A percentile compares a stretch with the other conserved stretches of the same genome.
Evolutionary conservation across 1,140 invertebrate species (phyloP).

Genomic region (Drosophila kurseongensis): DNA sequence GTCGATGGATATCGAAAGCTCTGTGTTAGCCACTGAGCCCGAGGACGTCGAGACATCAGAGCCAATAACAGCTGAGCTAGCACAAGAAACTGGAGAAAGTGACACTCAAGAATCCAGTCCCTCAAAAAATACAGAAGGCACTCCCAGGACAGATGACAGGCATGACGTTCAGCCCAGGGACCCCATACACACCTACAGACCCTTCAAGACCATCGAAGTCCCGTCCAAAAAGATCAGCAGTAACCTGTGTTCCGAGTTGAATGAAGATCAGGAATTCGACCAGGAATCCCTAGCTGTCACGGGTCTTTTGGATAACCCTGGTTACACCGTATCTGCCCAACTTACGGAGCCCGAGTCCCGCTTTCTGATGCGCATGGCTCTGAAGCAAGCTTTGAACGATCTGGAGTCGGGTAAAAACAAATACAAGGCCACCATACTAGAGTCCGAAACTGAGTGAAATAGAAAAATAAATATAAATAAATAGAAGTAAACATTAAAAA

Average conservation of each 20-base stretch:
- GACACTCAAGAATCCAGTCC: background rate
- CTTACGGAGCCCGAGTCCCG: conserved; percentile 28
- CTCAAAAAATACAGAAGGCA: background rate
- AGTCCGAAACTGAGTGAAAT: background rate
- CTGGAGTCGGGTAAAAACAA: conserved; percentile 15
- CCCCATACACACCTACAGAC: conserved; percentile 20
- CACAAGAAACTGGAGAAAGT: no score
- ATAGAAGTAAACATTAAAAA: no score
- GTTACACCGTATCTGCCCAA: background rate
- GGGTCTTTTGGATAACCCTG: background rate
- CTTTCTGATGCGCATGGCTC: conserved; percentile 24
- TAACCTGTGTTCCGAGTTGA: background rate
- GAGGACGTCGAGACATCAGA: background rate
- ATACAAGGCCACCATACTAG: conserved; percentile 20
- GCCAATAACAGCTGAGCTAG: background rate
- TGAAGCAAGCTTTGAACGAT: conserved; percentile 20
- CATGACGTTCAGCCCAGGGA: background rate
- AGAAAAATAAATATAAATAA: no score
- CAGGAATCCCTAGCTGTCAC: background rate
- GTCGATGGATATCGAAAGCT: background rate
- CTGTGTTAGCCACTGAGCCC: no score
- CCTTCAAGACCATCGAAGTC: conserved; percentile 42
- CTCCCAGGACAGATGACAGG: background rate
- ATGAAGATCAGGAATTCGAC: background rate
- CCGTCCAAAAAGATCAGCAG: background rate